These are phyloP conservation scores for Trachelus iudaicus DNA, from an alignment of 2,888 invertebrate genomes.

Conservation along the genomic window DNA sequence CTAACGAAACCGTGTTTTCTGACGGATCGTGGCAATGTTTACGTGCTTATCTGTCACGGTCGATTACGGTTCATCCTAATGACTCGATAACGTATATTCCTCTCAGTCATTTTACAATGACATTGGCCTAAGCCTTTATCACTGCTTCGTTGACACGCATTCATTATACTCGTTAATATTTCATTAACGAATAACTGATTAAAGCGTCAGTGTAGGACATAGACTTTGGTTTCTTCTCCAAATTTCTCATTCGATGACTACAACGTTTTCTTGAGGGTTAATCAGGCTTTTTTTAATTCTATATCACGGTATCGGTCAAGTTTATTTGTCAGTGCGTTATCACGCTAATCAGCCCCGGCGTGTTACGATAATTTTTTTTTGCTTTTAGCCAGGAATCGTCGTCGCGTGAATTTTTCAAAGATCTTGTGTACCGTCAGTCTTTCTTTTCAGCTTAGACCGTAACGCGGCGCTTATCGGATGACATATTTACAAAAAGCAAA, in stretches of 20 bases:
- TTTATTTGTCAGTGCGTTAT: background rate
- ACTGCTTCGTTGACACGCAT: background rate
- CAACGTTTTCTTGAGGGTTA: too few species aligned
- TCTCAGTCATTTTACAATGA: background rate
- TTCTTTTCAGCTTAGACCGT: background rate
- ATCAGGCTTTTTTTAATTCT: too few species aligned
- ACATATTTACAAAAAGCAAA: background rate
- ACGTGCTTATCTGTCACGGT: slow-evolving; percentile 1
- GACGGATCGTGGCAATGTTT: background rate
- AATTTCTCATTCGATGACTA: too few species aligned
- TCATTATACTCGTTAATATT: background rate
- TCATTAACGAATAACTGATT: background rate
- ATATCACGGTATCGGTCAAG: background rate
- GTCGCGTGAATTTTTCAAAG: background rate
- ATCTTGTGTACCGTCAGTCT: background rate
- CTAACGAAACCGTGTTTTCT: background rate
- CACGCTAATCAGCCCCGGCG: too few species aligned
- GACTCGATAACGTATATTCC: background rate
- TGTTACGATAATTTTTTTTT: background rate
- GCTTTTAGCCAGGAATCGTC: background rate
- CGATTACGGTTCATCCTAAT: background rate
- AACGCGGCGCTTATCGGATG: background rate
- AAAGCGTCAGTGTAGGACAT: too few species aligned
- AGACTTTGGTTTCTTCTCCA: too few species aligned
- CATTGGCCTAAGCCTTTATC: background rate